Evolutionary conservation across 2,888 invertebrate genomes (phyloP).

Genomic region (Thumatha senex): DNA sequence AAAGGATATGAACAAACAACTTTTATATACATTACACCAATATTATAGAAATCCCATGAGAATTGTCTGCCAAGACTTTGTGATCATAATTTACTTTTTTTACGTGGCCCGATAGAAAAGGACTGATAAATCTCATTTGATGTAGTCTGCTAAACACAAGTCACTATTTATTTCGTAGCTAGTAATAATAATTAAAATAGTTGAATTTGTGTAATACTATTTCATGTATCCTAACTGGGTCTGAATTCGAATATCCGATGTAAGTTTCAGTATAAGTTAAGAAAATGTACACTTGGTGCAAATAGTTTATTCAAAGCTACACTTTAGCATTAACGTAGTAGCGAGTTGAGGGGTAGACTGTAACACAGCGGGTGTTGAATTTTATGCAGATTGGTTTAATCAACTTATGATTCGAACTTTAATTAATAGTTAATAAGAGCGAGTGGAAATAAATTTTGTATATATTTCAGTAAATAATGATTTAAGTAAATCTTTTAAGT

Average conservation of each 20-base stretch:
- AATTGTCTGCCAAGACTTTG: constrained; percentile 28
- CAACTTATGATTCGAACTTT: constrained; percentile 74
- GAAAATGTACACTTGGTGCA: constrained; percentile 62
- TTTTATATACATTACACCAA: constrained; percentile 29
- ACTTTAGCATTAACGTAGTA: constrained; percentile 59
- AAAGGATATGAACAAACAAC: constrained; percentile 55
- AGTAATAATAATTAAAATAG: constrained; percentile 14
- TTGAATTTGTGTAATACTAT: constrained; percentile 15
- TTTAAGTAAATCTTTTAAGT: constrained; percentile 82
- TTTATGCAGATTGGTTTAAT: constrained; percentile 78
- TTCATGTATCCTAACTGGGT: constrained; percentile 30
- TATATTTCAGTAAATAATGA: constrained; percentile 80
- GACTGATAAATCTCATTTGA: constrained; percentile 32
- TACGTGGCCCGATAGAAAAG: constrained; percentile 25
- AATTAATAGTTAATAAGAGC: constrained; percentile 71
- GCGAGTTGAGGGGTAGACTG: constrained; percentile 62
- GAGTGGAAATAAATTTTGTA: constrained; percentile 79
- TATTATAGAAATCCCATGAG: constrained; percentile 18
- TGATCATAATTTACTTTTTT: constrained; percentile 18
- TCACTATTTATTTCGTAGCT: constrained; percentile 27
- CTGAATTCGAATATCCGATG: constrained; percentile 20
- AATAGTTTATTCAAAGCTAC: constrained; percentile 59
- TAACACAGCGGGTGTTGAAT: constrained; percentile 67
- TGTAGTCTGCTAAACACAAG: constrained; percentile 21
- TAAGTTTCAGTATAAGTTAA: constrained; percentile 36